These are phyloP conservation scores for Drosophila miranda DNA, from an alignment of 1,140 invertebrate genomes.

Conservation along the genomic window DNA sequence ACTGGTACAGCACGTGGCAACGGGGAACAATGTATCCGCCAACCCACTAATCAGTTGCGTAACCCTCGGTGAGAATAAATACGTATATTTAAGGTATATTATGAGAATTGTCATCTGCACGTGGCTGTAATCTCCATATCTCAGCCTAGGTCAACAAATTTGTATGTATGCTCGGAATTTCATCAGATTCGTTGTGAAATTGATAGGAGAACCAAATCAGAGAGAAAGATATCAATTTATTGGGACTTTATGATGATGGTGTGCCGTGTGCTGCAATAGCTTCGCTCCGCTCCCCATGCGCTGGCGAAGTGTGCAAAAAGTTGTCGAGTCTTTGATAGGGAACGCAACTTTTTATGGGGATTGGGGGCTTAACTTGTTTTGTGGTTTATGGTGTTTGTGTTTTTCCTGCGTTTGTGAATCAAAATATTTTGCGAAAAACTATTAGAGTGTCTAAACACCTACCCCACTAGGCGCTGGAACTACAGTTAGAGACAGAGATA, in stretches of 20 bases:
- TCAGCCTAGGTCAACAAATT: constrained; percentile 59
- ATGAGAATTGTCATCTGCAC: constrained; percentile 24
- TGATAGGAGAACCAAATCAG: constrained; percentile 44
- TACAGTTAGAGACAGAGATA: constrained; percentile 2
- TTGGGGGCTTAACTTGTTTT: constrained; percentile 23
- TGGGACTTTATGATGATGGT: constrained; percentile 8
- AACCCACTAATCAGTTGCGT: too few relatives aligned
- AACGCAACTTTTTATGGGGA: constrained; percentile 26
- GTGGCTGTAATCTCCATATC: constrained; percentile 1
- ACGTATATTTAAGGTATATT: not conserved
- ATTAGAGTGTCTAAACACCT: constrained; percentile 10
- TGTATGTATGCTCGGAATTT: constrained; percentile 21
- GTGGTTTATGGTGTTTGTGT: constrained; percentile 42
- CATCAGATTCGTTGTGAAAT: constrained; percentile 55
- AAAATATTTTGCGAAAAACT: constrained; percentile 27
- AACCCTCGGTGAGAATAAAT: too few relatives aligned
- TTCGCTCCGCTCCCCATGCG: constrained; percentile 19
- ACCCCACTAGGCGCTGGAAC: constrained; percentile 5
- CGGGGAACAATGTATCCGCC: too few relatives aligned
- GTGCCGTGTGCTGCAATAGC: constrained; percentile 34
- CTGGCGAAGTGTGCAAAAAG: constrained; percentile 41
- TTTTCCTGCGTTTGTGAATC: constrained; percentile 20
- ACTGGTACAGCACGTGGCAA: too few relatives aligned
- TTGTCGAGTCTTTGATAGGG: constrained; percentile 34
- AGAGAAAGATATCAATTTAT: constrained; percentile 22